These are phyloP conservation scores for Protonibea diacanthus DNA, from an alignment of 2,797 vertebrate species.

Conservation along the genomic window DNA sequence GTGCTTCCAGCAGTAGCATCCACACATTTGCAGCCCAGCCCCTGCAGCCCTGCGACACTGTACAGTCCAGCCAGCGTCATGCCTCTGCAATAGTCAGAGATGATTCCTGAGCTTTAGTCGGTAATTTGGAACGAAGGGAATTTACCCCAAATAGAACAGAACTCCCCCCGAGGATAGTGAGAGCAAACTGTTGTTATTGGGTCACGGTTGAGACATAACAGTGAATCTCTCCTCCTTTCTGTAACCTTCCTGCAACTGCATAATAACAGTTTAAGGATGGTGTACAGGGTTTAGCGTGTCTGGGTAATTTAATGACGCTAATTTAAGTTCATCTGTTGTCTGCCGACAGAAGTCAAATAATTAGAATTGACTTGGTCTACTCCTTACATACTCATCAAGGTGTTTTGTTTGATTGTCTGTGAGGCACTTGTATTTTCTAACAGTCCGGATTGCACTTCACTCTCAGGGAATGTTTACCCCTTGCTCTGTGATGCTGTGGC, in stretches of 20 bases:
- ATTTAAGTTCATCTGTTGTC: slow-evolving; percentile 25
- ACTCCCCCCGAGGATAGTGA: slow-evolving; percentile 66
- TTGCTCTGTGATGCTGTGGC: not conserved
- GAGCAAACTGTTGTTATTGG: slow-evolving; percentile 76
- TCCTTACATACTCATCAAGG: slow-evolving; percentile 9
- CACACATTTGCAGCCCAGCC: slow-evolving; percentile 53
- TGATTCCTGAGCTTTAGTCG: slow-evolving; percentile 61
- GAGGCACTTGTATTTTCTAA: slow-evolving; percentile 21
- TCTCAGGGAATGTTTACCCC: not conserved
- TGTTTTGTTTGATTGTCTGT: slow-evolving; percentile 13
- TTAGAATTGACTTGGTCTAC: not conserved
- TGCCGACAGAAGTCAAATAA: slow-evolving; percentile 26
- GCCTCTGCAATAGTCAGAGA: slow-evolving; percentile 73
- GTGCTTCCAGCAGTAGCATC: slow-evolving; percentile 59
- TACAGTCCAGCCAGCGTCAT: slow-evolving; percentile 69
- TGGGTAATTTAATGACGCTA: slow-evolving; percentile 35
- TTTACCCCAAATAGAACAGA: slow-evolving; percentile 82
- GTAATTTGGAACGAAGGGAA: slow-evolving; percentile 79
- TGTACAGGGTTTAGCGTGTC: slow-evolving; percentile 33
- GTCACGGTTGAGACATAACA: slow-evolving; percentile 71
- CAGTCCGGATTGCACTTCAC: slow-evolving; percentile 4
- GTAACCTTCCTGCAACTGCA: slow-evolving; percentile 54
- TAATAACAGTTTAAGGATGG: slow-evolving; percentile 47
- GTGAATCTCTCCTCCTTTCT: slow-evolving; percentile 56
- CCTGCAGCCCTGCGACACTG: slow-evolving; percentile 66